Conservation (phyloP, 2,888 invertebrate species). For the Drosophila formosana region DNA sequence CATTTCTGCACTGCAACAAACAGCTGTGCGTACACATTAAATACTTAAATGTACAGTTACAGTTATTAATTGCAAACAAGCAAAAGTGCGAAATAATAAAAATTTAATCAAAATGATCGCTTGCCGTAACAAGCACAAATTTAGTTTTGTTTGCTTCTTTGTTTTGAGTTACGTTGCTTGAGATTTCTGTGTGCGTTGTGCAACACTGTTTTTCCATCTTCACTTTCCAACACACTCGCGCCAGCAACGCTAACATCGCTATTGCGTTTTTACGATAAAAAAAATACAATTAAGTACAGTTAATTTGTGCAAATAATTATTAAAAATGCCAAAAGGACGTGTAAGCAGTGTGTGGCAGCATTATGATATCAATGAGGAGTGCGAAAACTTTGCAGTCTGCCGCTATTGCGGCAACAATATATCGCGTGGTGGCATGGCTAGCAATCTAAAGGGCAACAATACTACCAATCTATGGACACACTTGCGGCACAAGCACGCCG, state of each 20-base stretch:
- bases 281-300: constrained; percentile 32
- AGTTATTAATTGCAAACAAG: background rate
- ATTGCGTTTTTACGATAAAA: constrained; percentile 56
- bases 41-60: background rate
- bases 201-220: constrained; percentile 41
- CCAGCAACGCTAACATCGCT: constrained; percentile 72
- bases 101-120: background rate
- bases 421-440: constrained; percentile 74
- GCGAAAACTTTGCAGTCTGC: constrained; percentile 70
- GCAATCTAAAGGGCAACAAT: constrained; percentile 71
- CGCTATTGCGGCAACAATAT: constrained; percentile 75
- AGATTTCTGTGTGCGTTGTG: constrained; percentile 6
- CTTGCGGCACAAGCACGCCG: constrained; percentile 65
- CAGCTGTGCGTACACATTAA: constrained; percentile 13
- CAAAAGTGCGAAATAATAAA: background rate
- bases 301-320: constrained; percentile 25
- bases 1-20: background rate
- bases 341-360: constrained; percentile 73
- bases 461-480: constrained; percentile 71
- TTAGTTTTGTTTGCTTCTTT: constrained; percentile 23
- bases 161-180: constrained; percentile 31
- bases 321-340: constrained; percentile 68
- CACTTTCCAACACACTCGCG: constrained; percentile 50
- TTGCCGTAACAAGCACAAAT: background rate
- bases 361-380: constrained; percentile 69